Evolutionary conservation across 2,113 vertebrate species (phyloP), one percentile per base, ranked within the genome.

Genomic region (Poecilia latipinna): DNA sequence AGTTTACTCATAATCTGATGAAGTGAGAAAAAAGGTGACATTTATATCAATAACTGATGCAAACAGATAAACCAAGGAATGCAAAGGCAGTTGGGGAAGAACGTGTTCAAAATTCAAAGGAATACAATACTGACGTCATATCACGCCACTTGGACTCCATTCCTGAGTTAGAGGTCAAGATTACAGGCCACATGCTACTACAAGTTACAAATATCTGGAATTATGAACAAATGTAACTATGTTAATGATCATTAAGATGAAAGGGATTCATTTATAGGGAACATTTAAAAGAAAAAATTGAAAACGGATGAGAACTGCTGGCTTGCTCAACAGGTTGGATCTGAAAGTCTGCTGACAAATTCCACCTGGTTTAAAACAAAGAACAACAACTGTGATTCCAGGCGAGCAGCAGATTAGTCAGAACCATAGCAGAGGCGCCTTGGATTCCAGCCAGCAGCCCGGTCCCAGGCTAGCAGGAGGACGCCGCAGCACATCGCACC

Each of bases 351-450:
- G 80, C 17, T 70, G 81, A 85, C 83, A 44, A 78, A 78, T 90
- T 90, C 87, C 81, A 82, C 80, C 75, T 84, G 73, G 22, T 87
- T 79, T 62, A 62, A 88, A 75, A 92, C 88, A 88, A 89, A 90
- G 86, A 82, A 76, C 19, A 90, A 90, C 77, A 86, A 32, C 78
- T 85, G 37, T 77, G 85, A 88, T 44, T 77, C 75, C 61, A 75
- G 81, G 80, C 74, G 79, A 90, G 79, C 66, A 71, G 74, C 3
- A 67, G 67, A 86, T 90, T 87, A 90, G 75, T 92, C 92, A 89
- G 48, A 65, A n/a, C 65, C 39, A 4, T 24, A 75, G 87, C 83
- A 87, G 89, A 90, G 85, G 83, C 22, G 77, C 83, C 79, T 78
- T 68, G 31, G 83, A 8, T 78, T 77, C 80, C 70, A 84, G 83